Evolutionary conservation across 37 sponge, comb jelly and placozoan genomes (phyloP), one percentile per base, ranked within the genome.

Genomic region (Agelas oroides): DNA sequence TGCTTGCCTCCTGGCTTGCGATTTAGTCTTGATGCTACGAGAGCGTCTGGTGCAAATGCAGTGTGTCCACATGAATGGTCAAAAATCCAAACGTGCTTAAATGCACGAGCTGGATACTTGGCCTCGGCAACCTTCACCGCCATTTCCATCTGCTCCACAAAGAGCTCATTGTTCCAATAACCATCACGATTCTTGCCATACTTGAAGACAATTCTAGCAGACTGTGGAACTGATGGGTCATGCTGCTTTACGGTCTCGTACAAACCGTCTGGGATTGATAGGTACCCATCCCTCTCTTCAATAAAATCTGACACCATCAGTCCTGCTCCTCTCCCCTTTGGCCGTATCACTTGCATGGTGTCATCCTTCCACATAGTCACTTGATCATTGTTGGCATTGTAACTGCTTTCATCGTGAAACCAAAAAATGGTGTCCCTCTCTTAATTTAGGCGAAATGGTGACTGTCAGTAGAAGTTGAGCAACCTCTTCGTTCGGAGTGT

Each of bases 241-340:
- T 56, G 59, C 18, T 69, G 21, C 2, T 32, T 13, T 33, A 33
- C 38, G 2, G 18, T 23, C 25, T 71, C 24, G 13, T 46, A 71
- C 72, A 35, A 12, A 8, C 2, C 28, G 21, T 77, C 52, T 1
- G 37, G 39, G 24, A 71, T 15, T 20, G 62, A 2, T 24, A 59
- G 39, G 39, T 61, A 77, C 21, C 77, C 77, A 70, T 81, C 81
- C 59, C 54, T 61, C 75, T 84, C 75, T 23, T 74, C 75, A 63
- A 84, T 73, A 41, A 82, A 82, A 30, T 82, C 73, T 34, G 83
- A 82, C 13, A 72, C 72, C 83, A 82, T 82, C 33, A 83, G 71
- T n/a, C 71, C 70, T 17, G 41, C 25, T 15, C 83, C 25, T 15
- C 83, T 78, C 32, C 77, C 81, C 62, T 77, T 77, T 46, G 70